A percentile compares a stretch with the other conserved stretches of the same genome.
These are phyloP conservation scores for Meteorus colon DNA, from an alignment of 2,888 invertebrate genomes.

Conservation along the genomic window DNA sequence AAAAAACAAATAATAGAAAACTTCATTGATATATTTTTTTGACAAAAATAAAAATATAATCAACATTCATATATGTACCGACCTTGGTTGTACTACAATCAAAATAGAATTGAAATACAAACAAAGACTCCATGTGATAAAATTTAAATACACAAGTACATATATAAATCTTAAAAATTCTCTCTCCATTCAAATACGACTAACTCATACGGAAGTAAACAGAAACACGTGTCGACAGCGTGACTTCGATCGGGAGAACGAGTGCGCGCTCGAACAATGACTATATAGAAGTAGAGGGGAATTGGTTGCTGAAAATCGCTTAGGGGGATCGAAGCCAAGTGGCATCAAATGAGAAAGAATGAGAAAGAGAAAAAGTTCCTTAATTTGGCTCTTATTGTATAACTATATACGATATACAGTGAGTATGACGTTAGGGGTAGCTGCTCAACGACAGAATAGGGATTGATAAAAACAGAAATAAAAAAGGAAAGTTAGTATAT, in stretches of 20 bases:
- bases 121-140: too few species aligned
- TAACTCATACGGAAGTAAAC: constrained; percentile 63
- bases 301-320: constrained; percentile 15
- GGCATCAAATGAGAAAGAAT: constrained; percentile 34
- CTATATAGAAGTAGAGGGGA: constrained; percentile 23
- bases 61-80: too few species aligned
- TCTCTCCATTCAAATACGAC: constrained; percentile 30
- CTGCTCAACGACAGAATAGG: constrained; percentile 30
- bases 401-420: not conserved
- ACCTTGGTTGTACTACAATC: too few species aligned
- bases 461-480: not conserved
- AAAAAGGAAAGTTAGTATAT: not conserved
- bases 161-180: not conserved
- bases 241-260: constrained; percentile 56
- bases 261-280: constrained; percentile 8
- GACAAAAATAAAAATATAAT: too few species aligned
- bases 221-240: constrained; percentile 71
- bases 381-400: constrained; percentile 55
- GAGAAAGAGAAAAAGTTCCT: constrained; percentile 57
- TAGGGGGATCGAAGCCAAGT: constrained; percentile 46
- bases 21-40: too few species aligned
- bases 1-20: too few species aligned
- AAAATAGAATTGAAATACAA: too few species aligned
- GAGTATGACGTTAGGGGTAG: constrained; percentile 37
- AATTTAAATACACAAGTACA: too few species aligned